Percentiles rank a stretch among this genome's conserved stretches.
These are phyloP conservation scores for Hemicentrotus pulcherrimus DNA, from an alignment of 35 echinoderm and acorn worm genomes.

Conservation along the genomic window DNA sequence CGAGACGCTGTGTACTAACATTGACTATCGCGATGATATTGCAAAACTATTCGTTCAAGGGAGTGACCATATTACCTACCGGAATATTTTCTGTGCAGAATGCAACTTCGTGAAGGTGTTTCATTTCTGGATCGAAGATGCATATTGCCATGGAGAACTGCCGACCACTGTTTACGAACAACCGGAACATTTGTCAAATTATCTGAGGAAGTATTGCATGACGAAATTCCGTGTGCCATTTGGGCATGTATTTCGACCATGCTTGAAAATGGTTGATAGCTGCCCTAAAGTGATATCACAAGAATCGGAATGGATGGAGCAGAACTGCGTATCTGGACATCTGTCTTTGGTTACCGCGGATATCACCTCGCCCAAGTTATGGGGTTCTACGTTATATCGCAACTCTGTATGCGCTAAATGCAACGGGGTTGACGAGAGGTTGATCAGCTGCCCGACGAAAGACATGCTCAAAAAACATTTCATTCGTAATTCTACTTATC, in stretches of 20 bases:
- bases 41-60: constrained; percentile 67
- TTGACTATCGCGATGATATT: constrained; percentile 37
- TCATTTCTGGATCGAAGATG: constrained; percentile 61
- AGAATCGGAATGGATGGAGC: background rate
- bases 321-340: constrained; percentile 41
- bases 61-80: constrained; percentile 63
- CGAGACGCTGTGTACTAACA: constrained; percentile 42
- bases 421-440: background rate
- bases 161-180: constrained; percentile 31
- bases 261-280: constrained; percentile 47
- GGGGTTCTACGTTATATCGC: background rate
- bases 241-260: constrained; percentile 30
- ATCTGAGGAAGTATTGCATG: constrained; percentile 55
- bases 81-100: constrained; percentile 77
- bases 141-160: constrained; percentile 45
- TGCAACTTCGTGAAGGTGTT: constrained; percentile 49
- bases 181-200: constrained; percentile 47
- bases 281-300: constrained; percentile 29
- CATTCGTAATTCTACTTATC: constrained; percentile 52
- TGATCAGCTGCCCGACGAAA: background rate
- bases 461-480: background rate
- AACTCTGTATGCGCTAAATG: background rate
- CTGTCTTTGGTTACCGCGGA: constrained; percentile 28
- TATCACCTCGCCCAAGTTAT: background rate
- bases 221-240: constrained; percentile 49